A percentile compares a stretch with the other conserved stretches of the same genome.
These are phyloP conservation scores for Eupeodes latifasciatus DNA, from an alignment of 2,888 invertebrate genomes.

Conservation along the genomic window DNA sequence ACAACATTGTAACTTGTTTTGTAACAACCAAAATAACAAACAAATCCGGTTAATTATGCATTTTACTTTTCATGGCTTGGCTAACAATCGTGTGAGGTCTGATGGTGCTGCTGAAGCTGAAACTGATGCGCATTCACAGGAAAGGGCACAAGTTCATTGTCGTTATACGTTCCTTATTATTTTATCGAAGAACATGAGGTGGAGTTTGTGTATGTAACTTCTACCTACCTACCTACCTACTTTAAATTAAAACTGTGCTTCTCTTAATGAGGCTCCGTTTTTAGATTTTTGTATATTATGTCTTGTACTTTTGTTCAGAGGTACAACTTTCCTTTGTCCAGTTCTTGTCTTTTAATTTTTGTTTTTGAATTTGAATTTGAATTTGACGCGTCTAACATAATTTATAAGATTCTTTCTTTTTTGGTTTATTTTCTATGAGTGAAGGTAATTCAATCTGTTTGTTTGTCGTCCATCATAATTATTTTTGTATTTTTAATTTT, in stretches of 20 bases:
- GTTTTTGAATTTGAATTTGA: neutral
- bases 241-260: constrained; percentile 28
- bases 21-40: neutral
- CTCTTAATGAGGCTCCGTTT: constrained; percentile 19
- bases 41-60: constrained; percentile 22
- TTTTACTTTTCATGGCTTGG: neutral
- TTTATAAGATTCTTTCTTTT: constrained; percentile 1
- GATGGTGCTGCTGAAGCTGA: neutral
- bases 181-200: constrained; percentile 23
- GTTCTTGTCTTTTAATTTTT: constrained; percentile 11
- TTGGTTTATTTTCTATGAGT: constrained; percentile 35
- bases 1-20: neutral
- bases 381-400: constrained; percentile 7
- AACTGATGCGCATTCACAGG: neutral
- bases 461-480: constrained; percentile 38
- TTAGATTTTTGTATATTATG: neutral
- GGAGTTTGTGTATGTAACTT: no score
- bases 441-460: constrained; percentile 60
- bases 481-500: constrained; percentile 15
- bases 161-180: constrained; percentile 4
- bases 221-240: neutral
- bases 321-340: neutral
- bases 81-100: constrained; percentile 65
- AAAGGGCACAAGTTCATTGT: constrained; percentile 58
- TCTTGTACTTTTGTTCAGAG: neutral